phyloP scores from a whole-genome alignment of 2,888 invertebrate species.

The Patella pellucida region DNA sequence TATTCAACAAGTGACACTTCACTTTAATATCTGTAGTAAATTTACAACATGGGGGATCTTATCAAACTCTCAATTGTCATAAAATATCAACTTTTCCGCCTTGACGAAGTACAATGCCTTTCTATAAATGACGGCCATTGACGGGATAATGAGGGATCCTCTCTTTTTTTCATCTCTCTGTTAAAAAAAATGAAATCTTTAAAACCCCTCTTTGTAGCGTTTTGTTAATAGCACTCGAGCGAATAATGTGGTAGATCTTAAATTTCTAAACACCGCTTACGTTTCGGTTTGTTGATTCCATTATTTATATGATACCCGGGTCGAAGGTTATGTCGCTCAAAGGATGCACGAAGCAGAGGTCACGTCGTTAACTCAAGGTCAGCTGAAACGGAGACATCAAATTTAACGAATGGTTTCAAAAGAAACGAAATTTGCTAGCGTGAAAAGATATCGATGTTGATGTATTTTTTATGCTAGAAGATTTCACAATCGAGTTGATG shows the following conservation, averaged over 20 bases:
- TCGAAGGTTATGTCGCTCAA: background rate
- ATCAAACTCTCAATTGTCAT: background rate
- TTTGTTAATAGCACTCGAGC: background rate
- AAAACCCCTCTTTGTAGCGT: background rate
- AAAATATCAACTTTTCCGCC: background rate
- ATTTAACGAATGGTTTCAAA: conserved; percentile 2
- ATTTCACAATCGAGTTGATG: background rate
- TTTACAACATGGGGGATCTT: no score
- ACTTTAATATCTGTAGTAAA: no score
- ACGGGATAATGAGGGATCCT: background rate
- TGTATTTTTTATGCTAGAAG: background rate
- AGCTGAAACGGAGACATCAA: conserved; percentile 10
- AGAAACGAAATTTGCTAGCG: background rate
- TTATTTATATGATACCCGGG: conserved; percentile 1
- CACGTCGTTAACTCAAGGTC: background rate
- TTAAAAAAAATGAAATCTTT: background rate
- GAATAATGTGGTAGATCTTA: conserved; percentile 1
- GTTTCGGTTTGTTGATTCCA: conserved; percentile 2
- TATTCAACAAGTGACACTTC: no score
- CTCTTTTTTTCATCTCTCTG: background rate
- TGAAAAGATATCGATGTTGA: background rate
- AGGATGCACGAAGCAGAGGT: background rate
- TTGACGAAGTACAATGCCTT: background rate
- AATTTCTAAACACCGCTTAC: background rate
- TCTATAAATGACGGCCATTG: background rate